Evolutionary conservation across 2,113 vertebrate species (phyloP), one percentile per base, ranked within the genome.

Genomic region (Gadus macrocephalus): DNA sequence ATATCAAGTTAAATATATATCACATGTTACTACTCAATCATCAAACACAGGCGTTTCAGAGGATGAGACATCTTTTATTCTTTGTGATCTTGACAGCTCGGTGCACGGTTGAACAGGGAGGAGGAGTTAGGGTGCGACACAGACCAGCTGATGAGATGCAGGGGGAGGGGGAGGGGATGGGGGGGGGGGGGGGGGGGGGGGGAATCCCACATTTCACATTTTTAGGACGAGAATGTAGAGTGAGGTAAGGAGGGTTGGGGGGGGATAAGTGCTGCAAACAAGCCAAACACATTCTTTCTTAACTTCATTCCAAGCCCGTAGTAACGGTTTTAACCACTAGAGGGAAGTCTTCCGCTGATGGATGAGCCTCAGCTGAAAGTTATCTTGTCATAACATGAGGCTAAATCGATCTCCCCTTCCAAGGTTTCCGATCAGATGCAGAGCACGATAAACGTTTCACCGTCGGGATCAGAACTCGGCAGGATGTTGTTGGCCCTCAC

Each of bases 201-300:
- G 9, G 6, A 15, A 2, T 15, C 20, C 6, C 61, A 69, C 86
- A 63, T n/a, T 31, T 87, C 80, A 89, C 83, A 84, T 88, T 84
- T 66, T 78, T 20, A 65, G 77, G 55, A n/a, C 61, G 0, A 69
- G 27, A 6, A 64, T 56, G 15, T 15, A 61, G 42, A 49, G 42
- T 49, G 12, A 49, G 42, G 42, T 49, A 67, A 20, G 6, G 31
- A 4, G 31, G 31, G 31, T 4, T 4, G 62, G 38, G 65, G 55
- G 20, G 42, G 63, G 38, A 55, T 78, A 83, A 85, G 81, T 87
- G 84, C 85, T 81, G 27, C 56, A 5, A 70, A 42, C 19, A 28
- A 61, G 71, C 12, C 2, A 49, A 49, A 49, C 42, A 12, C 42
- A 49, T 49, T 49, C 9, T 49, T 9, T 14, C 42, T 49, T 14